Base-by-base conservation (phyloP, 2,888 invertebrate species). In the Synergus itoensis region DNA sequence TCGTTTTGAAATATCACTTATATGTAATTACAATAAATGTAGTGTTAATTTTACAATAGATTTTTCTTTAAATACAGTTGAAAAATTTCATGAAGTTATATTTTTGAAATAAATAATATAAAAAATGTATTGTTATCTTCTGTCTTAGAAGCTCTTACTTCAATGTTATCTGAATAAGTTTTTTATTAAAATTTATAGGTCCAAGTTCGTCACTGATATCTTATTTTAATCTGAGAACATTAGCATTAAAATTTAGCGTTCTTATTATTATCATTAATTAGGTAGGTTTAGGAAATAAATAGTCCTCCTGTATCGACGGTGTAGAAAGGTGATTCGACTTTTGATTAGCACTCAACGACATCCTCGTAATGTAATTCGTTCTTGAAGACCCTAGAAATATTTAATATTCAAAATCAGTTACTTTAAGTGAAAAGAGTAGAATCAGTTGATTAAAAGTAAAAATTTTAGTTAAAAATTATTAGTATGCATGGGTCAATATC, bases 301-400 rank as follows among this genome's bases (percentile, higher is more conserved):
- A 90, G 90, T 89, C 87, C 84, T 83, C 88, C 86, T 86, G 83
- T 86, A 83, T 83, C 82, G 87, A 88, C 85, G 88, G 87, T 53
- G 90, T 90, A 90, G 90, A 81, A 85, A 81, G 84, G 84, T 87
- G 84, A 88, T 87, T 86, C 88, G 88, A 88, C 89, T 88, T 87
- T 89, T 88, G 87, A 87, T 89, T 90, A 89, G 87, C 85, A 84
- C 89, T 84, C 83, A 79, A 86, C 84, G 87, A 87, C 80, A 85
- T 87, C 87, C 88, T 88, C 86, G 86, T 89, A 87, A 86, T 73
- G 60, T 81, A 83, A 60, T 77, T 83, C 78, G 65, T 82, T 82
- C 76, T 76, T 78, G 8, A 65, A 65, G 14, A 45, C 16, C 48
- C 1, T 69, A 69, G 28, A 18, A 11, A 41, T 41, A 67, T 12